Conservation (phyloP, 1,140 invertebrate genomes). For the Oryzaephilus surinamensis region DNA sequence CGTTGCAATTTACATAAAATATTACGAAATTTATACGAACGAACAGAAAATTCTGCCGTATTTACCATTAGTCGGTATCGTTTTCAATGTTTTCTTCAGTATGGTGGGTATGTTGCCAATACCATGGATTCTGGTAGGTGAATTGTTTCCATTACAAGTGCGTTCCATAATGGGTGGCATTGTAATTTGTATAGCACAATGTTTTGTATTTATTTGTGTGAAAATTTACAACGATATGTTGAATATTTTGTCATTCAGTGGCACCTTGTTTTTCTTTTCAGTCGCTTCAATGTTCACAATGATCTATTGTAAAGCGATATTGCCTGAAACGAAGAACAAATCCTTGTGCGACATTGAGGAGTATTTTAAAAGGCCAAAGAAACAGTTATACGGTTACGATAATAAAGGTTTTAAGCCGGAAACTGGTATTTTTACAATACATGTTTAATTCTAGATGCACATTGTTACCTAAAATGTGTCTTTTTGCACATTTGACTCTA, state of each 20-base stretch:
- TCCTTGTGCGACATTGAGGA: constrained; percentile 67
- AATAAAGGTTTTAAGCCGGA: too few species aligned
- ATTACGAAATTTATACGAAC: constrained; percentile 33
- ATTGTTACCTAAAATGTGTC: too few species aligned
- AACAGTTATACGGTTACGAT: too few species aligned
- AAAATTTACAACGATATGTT: constrained; percentile 57
- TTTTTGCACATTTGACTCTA: too few species aligned
- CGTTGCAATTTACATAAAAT: constrained; percentile 41
- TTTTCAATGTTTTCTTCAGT: constrained; percentile 56
- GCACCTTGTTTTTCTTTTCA: constrained; percentile 66
- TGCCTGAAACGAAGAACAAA: constrained; percentile 75
- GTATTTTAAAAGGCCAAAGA: too few species aligned
- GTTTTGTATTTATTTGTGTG: constrained; percentile 57
- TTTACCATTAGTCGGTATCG: constrained; percentile 50
- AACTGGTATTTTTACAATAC: too few species aligned
- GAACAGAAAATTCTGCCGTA: constrained; percentile 39
- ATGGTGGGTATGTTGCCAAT: constrained; percentile 64
- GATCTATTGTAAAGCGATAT: constrained; percentile 52
- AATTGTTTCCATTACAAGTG: constrained; percentile 58
- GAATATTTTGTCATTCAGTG: constrained; percentile 48
- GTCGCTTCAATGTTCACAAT: constrained; percentile 53
- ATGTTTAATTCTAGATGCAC: too few species aligned
- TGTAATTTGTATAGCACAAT: constrained; percentile 57
- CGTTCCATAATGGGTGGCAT: constrained; percentile 56
- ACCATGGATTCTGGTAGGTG: constrained; percentile 65